Evolutionary conservation across 2,888 invertebrate genomes (phyloP).

Genomic region (Slavum lentiscoides): DNA sequence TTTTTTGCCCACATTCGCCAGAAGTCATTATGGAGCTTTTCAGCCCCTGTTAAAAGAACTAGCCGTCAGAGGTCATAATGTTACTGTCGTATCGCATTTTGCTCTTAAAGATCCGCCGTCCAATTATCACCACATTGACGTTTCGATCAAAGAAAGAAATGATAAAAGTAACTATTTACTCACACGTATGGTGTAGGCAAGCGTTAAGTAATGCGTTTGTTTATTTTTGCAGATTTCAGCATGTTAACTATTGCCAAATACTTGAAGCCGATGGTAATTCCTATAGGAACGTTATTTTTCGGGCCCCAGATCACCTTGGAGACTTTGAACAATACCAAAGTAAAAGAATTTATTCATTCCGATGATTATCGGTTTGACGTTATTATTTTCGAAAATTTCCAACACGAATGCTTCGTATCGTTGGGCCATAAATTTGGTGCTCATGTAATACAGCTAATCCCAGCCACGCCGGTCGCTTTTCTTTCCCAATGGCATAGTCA

Average conservation of each 20-base stretch:
- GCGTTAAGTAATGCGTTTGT: not conserved
- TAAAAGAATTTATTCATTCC: slow-evolving; percentile 34
- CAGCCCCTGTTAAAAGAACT: slow-evolving; percentile 31
- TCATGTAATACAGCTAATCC: slow-evolving; percentile 41
- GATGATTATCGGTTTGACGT: slow-evolving; percentile 38
- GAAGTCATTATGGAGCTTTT: slow-evolving; percentile 23
- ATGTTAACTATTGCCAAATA: slow-evolving; percentile 12
- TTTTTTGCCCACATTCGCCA: slow-evolving; percentile 38
- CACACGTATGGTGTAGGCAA: not conserved
- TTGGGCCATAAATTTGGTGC: slow-evolving; percentile 55
- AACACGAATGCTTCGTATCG: slow-evolving; percentile 53
- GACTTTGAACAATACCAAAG: slow-evolving; percentile 36
- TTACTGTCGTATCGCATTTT: slow-evolving; percentile 35
- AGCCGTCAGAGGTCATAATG: slow-evolving; percentile 36
- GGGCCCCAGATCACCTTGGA: slow-evolving; percentile 7
- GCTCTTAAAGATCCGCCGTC: slow-evolving; percentile 32
- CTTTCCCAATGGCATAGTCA: slow-evolving; percentile 33
- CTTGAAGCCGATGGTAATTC: slow-evolving; percentile 17
- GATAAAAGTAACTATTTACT: slow-evolving; percentile 2
- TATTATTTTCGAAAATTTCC: slow-evolving; percentile 37
- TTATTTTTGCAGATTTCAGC: slow-evolving; percentile 40
- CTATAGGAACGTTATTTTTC: slow-evolving; percentile 23
- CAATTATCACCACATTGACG: slow-evolving; percentile 42
- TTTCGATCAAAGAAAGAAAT: slow-evolving; percentile 12
- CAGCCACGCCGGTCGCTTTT: slow-evolving; percentile 12